Evolutionary conservation across 2,888 invertebrate species (phyloP).

Genomic region (Tridacna gigas): DNA sequence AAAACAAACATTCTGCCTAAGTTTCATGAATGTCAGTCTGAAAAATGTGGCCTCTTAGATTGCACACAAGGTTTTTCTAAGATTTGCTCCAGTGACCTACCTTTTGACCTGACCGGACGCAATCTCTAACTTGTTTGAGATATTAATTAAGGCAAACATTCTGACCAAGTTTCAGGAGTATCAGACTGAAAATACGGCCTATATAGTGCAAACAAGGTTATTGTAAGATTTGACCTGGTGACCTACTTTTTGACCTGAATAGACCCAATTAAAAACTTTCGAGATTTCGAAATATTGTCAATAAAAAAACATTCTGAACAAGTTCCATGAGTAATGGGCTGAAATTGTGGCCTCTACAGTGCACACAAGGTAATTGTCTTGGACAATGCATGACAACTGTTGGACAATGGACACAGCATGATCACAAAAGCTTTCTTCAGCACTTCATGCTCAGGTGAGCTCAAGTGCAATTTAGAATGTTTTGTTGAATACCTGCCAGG

Average conservation of each 20-base stretch:
- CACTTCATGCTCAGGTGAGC: not conserved
- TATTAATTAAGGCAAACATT: not conserved
- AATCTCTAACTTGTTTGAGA: not conserved
- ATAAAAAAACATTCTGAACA: not conserved
- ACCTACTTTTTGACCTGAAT: not conserved
- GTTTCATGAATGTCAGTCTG: not conserved
- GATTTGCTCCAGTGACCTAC: not conserved
- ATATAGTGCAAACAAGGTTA: not conserved
- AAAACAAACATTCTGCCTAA: not conserved
- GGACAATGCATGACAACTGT: not conserved
- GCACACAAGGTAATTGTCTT: not conserved
- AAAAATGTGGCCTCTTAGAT: not conserved
- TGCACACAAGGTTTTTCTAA: not conserved
- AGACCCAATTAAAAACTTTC: not conserved
- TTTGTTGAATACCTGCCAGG: no score
- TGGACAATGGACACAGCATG: not conserved
- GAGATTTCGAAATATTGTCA: not conserved
- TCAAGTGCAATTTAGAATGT: no score
- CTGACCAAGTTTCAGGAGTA: not conserved
- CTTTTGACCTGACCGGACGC: not conserved
- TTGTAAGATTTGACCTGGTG: not conserved
- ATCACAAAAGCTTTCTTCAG: not conserved
- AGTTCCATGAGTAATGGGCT: not conserved
- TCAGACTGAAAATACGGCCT: not conserved
- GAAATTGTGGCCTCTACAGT: not conserved